phyloP scores from a whole-genome alignment of 37 sponge, comb jelly and placozoan genomes.

The Tethya wilhelma region DNA sequence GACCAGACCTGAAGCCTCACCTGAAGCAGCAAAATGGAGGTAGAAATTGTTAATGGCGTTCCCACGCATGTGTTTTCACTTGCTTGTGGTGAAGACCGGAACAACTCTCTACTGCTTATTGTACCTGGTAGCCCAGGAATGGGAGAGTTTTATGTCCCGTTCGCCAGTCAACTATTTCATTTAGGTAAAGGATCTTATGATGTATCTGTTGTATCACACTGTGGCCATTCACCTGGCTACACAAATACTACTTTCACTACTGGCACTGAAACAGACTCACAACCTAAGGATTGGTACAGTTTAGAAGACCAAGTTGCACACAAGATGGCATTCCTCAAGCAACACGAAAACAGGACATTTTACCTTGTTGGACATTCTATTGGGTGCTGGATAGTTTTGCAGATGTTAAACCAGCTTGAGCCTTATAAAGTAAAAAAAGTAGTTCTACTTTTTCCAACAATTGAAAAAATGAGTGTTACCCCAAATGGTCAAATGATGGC shows the following conservation, averaged over 20 bases:
- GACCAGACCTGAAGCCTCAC: no score
- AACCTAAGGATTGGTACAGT: conserved; percentile 46
- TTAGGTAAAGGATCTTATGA: conserved; percentile 33
- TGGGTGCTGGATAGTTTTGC: conserved; percentile 77
- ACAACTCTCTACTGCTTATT: conserved; percentile 16
- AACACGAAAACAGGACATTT: conserved; percentile 18
- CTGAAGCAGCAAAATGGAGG: no score
- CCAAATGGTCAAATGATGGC: conserved; percentile 33
- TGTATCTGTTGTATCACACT: conserved; percentile 72
- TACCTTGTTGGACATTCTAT: conserved; percentile 85
- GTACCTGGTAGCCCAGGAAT: conserved; percentile 86
- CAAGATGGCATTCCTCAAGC: conserved; percentile 75
- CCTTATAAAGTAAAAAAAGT: conserved; percentile 46
- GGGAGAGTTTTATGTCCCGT: conserved; percentile 77
- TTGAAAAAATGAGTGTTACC: conserved; percentile 68
- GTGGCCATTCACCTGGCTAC: conserved; percentile 78
- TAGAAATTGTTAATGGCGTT: conserved; percentile 22
- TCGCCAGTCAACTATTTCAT: conserved; percentile 55
- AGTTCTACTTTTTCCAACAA: conserved; percentile 73
- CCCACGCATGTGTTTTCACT: conserved; percentile 66
- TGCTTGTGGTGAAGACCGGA: not conserved
- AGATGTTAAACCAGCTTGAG: conserved; percentile 53
- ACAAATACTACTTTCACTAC: not conserved
- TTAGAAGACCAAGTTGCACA: conserved; percentile 78
- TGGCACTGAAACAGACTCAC: not conserved